A percentile compares a stretch with the other conserved stretches of the same genome.
Evolutionary conservation across 2,113 vertebrate species (phyloP).

Genomic region (Egretta garzetta): DNA sequence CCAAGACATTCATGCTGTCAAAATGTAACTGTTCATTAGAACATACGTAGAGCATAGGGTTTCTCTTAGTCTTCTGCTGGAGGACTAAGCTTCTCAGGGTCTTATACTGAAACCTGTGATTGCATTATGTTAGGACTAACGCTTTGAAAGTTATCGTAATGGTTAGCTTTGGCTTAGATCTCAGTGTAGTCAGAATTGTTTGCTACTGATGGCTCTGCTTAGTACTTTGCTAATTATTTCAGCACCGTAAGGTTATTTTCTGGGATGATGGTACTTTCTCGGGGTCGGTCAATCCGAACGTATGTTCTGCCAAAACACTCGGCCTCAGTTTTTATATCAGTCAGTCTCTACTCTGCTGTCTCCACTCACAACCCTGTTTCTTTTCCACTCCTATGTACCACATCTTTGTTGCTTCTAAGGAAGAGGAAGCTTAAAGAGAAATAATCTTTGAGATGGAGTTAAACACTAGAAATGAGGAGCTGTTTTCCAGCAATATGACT

Average conservation of each 20-base stretch:
- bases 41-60: neutral
- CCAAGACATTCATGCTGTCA: neutral
- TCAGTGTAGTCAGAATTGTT: neutral
- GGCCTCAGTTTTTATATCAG: neutral
- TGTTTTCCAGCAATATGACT: neutral
- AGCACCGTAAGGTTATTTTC: neutral
- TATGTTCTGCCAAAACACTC: neutral
- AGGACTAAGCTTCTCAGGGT: neutral
- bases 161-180: neutral
- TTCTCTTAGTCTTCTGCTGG: neutral
- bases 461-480: neutral
- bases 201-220: neutral
- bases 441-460: neutral
- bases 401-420: neutral
- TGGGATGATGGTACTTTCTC: neutral
- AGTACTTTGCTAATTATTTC: neutral
- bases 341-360: neutral
- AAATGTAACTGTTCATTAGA: neutral
- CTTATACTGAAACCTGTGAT: neutral
- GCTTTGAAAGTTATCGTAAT: neutral
- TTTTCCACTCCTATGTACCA: neutral
- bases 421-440: neutral
- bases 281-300: neutral
- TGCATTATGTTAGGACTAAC: neutral
- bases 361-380: neutral